Evolutionary conservation across 2,113 vertebrate species (phyloP).

Genomic region (Alaudala cheleensis): DNA sequence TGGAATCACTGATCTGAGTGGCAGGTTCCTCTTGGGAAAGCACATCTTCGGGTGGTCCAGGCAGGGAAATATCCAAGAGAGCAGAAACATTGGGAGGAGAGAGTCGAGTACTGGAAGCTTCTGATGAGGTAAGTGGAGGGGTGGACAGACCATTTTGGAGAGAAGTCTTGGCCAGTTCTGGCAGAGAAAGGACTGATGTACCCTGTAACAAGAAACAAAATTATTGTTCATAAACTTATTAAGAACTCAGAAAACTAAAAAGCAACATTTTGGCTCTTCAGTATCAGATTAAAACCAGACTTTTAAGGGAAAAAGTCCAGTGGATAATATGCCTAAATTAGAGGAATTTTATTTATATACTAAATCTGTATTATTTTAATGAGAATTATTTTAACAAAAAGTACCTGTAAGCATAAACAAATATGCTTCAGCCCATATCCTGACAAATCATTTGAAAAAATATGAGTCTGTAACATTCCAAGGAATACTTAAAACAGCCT

Average conservation of each 20-base stretch:
- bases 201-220: constrained; percentile 51
- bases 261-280: not conserved
- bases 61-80: constrained; percentile 94
- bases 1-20: constrained; percentile 96
- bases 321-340: not conserved
- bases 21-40: constrained; percentile 89
- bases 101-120: constrained; percentile 81
- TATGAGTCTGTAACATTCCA: not conserved
- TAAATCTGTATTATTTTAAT: not conserved
- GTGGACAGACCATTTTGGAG: constrained; percentile 81
- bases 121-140: constrained; percentile 68
- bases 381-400: not conserved
- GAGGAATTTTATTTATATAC: not conserved
- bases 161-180: constrained; percentile 74
- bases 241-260: not conserved
- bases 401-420: not conserved
- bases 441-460: not conserved
- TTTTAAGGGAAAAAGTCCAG: not conserved
- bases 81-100: constrained; percentile 94
- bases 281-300: not conserved
- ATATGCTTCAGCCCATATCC: not conserved
- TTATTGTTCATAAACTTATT: not conserved
- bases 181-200: constrained; percentile 69
- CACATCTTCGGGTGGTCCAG: constrained; percentile 93
- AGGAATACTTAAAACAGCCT: not conserved